Evolutionary conservation across 2,113 vertebrate genomes (phyloP).

Genomic region (Theristicus caerulescens): DNA sequence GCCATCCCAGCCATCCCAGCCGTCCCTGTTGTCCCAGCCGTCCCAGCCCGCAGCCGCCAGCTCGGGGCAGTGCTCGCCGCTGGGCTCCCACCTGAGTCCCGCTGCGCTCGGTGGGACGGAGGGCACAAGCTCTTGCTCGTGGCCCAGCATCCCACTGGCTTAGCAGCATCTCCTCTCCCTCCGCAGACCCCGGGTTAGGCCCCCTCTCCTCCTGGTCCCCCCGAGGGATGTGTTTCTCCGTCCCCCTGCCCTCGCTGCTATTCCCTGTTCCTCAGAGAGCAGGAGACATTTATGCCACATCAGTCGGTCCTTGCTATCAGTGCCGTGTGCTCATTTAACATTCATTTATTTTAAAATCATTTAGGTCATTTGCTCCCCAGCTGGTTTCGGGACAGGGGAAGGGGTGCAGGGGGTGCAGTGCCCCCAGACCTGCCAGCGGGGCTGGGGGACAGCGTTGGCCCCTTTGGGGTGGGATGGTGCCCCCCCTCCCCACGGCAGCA

Average conservation of each 20-base stretch:
- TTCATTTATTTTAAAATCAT: not conserved
- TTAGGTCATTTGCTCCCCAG: not conserved
- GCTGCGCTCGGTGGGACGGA: not conserved
- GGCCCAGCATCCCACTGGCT: not conserved
- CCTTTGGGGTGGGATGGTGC: not conserved
- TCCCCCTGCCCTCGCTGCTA: accelerated
- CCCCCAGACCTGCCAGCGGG: not conserved
- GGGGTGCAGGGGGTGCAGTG: not conserved
- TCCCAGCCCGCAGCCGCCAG: not conserved
- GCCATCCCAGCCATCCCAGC: not conserved
- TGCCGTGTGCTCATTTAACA: not conserved
- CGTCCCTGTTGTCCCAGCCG: not conserved
- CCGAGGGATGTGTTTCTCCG: accelerated
- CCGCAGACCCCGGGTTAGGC: accelerated
- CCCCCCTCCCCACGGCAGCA: not conserved
- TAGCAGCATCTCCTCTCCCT: not conserved
- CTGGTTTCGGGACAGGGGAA: not conserved
- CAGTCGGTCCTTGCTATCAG: not conserved
- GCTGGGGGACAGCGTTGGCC: accelerated
- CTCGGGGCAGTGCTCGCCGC: accelerated
- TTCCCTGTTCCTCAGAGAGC: not conserved
- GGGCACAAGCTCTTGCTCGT: not conserved
- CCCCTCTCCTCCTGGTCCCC: not conserved
- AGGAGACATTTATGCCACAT: not conserved
- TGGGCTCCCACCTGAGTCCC: not conserved